Evolutionary conservation across 1,140 invertebrate genomes (phyloP).

Genomic region (Meloidogyne chitwoodi): DNA sequence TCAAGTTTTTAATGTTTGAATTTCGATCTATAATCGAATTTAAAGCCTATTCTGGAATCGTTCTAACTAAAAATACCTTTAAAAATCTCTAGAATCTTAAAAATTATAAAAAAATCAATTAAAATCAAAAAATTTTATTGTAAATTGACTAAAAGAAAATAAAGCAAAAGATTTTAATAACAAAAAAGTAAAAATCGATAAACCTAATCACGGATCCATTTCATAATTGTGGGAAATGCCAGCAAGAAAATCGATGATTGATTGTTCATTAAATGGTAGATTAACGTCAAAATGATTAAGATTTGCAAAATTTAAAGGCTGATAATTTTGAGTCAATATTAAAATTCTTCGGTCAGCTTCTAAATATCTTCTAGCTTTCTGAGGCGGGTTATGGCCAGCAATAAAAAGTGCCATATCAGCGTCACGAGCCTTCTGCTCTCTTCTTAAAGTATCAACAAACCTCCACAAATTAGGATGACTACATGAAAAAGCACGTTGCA

Average conservation of each 20-base stretch:
- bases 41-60: too few relatives aligned
- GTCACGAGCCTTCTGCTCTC: neutral
- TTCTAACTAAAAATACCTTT: too few relatives aligned
- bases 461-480: constrained; percentile 7
- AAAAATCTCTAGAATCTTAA: too few relatives aligned
- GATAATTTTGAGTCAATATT: neutral
- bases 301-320: neutral
- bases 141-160: too few relatives aligned
- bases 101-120: too few relatives aligned
- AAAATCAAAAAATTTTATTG: too few relatives aligned
- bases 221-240: neutral
- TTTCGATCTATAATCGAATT: too few relatives aligned
- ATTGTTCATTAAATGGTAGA: neutral
- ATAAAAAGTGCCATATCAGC: neutral
- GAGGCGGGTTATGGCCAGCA: neutral
- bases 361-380: neutral
- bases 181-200: too few relatives aligned
- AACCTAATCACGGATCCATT: too few relatives aligned
- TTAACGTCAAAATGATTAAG: neutral
- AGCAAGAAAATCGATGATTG: neutral
- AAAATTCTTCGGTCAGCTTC: neutral
- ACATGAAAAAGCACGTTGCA: neutral
- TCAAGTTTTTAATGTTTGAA: too few relatives aligned
- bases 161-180: too few relatives aligned
- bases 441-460: constrained; percentile 1